phyloP scores from a whole-genome alignment of 2,113 vertebrate species.

The Numida meleagris region DNA sequence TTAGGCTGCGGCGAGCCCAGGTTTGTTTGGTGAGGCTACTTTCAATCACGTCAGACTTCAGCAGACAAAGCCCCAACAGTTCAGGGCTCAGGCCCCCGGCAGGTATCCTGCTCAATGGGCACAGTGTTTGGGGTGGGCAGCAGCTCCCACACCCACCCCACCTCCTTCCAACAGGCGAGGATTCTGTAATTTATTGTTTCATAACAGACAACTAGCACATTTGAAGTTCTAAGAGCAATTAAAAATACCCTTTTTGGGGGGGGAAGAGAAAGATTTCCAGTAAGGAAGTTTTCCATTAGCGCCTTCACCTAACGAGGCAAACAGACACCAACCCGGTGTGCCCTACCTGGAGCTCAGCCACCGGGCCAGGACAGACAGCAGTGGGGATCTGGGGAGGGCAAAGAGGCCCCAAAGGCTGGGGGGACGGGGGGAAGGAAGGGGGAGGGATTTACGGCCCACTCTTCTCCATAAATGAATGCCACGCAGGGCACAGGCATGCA shows the following conservation, averaged over 20 bases:
- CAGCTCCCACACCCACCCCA: neutral
- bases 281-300: neutral
- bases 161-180: neutral
- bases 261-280: neutral
- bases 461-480: neutral
- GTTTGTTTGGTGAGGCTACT: slow-evolving; percentile 53
- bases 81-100: neutral
- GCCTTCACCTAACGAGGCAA: accelerated
- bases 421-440: too few relatives aligned
- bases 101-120: slow-evolving; percentile 54
- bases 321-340: neutral
- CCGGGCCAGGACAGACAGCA: neutral
- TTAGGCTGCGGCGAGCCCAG: slow-evolving; percentile 48
- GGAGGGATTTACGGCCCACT: too few relatives aligned
- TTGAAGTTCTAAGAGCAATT: neutral
- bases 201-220: neutral
- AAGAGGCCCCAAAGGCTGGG: neutral
- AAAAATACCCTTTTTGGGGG: accelerated
- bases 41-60: slow-evolving; percentile 60
- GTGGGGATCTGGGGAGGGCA: neutral
- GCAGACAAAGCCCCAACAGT: slow-evolving; percentile 69
- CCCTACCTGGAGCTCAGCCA: neutral
- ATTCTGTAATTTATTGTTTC: slow-evolving; percentile 37
- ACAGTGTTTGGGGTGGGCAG: slow-evolving; percentile 10
- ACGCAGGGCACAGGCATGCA: neutral